Evolutionary conservation across 2,113 vertebrate genomes (phyloP).

Genomic region (Eubucco bourcierii): DNA sequence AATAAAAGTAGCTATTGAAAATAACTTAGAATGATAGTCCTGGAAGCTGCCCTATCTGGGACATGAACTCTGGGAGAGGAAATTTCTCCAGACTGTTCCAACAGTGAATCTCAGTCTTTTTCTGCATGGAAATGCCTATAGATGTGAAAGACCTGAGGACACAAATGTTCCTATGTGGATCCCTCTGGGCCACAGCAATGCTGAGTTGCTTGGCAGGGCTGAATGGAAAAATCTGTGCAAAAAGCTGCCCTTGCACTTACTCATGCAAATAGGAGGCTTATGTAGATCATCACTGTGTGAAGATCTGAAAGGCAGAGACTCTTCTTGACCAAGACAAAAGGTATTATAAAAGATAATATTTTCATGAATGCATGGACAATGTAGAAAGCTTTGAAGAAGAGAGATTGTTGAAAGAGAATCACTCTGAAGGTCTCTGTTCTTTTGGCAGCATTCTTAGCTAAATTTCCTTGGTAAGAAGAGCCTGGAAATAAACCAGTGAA

Average conservation of each 20-base stretch:
- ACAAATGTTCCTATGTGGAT: neutral
- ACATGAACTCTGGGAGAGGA: neutral
- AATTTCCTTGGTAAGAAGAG: too few relatives aligned
- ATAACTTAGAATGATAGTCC: neutral
- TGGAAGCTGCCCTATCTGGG: neutral
- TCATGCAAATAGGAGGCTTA: neutral
- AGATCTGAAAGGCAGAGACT: neutral
- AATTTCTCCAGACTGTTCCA: neutral
- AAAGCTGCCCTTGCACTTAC: conserved; percentile 3
- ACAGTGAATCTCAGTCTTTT: neutral
- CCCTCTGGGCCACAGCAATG: neutral
- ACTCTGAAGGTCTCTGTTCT: neutral
- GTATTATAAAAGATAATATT: neutral
- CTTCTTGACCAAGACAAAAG: neutral
- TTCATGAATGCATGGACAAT: neutral
- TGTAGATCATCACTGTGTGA: neutral
- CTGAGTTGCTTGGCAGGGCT: neutral
- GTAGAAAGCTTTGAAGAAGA: neutral
- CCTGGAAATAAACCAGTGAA: too few relatives aligned
- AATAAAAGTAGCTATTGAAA: neutral
- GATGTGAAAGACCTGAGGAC: neutral
- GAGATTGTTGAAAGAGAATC: neutral
- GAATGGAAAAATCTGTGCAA: conserved; percentile 17
- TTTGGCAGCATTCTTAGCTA: too few relatives aligned
- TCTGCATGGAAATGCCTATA: neutral